Percentiles rank a stretch among this genome's conserved stretches.
These are phyloP conservation scores for Ochotona curzoniae DNA, from an alignment of 2,113 vertebrate genomes.

Conservation along the genomic window DNA sequence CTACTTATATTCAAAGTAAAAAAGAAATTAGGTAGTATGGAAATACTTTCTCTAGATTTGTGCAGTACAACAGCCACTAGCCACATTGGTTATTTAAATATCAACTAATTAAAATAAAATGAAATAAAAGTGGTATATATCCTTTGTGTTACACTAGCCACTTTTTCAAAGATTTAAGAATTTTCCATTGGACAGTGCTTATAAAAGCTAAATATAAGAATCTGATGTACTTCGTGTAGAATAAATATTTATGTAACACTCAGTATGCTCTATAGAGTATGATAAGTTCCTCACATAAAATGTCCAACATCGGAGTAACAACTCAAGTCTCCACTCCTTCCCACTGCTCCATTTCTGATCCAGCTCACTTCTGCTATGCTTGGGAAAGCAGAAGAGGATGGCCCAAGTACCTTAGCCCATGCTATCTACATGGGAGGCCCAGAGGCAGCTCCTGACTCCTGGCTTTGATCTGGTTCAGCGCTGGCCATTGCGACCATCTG, in stretches of 20 bases:
- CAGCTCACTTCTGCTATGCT: too few relatives aligned
- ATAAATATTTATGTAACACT: background rate
- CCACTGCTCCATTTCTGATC: too few relatives aligned
- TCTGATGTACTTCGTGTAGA: background rate
- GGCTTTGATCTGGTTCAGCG: too few relatives aligned
- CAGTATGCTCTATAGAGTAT: background rate
- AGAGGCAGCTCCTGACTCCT: too few relatives aligned
- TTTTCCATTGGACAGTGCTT: background rate
- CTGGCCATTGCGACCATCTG: too few relatives aligned
- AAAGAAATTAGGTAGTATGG: background rate
- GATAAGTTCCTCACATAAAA: background rate
- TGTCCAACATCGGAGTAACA: too few relatives aligned
- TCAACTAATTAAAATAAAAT: background rate
- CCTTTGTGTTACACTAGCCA: background rate
- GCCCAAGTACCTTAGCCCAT: too few relatives aligned
- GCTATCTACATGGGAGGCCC: too few relatives aligned
- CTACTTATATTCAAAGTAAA: background rate
- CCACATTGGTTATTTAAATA: background rate
- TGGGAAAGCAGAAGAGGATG: too few relatives aligned
- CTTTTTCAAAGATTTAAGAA: background rate
- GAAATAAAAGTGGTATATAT: background rate
- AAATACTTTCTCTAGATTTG: background rate
- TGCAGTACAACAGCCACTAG: background rate
- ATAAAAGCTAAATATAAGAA: background rate
- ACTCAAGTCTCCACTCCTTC: too few relatives aligned